Base-by-base conservation (phyloP, 2,797 vertebrate genomes). In the Hoplostethus atlanticus region DNA sequence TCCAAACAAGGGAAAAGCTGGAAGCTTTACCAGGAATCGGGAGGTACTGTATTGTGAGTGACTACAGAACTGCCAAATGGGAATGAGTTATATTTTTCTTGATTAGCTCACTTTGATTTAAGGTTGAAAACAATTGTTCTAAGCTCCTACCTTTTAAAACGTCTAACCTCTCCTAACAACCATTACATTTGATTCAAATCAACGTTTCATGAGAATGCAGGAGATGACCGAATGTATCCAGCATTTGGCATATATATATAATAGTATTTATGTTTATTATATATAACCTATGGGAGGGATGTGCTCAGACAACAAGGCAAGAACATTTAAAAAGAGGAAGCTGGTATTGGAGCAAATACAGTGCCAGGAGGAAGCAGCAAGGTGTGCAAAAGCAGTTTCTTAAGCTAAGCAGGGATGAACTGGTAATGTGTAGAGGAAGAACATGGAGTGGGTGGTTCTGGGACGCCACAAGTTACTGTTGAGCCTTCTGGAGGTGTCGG, bases 351-450 rank as follows among this genome's bases (percentile, higher is more conserved):
- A 42, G 15, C 42, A 30, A 31, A 69, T 38, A 6, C 50, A 53
- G 4, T 59, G 16, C 44, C 28, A 42, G 36, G 28, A 44, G 3
- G 17, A 58, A 31, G 16, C 17, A 34, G 38, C 17, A 57, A 66
- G 16, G 1, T 57, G 71, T 34, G 53, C 3, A 12, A 40, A 50
- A 64, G 40, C 30, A 38, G 58, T 60, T 65, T 42, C 46, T 52
- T n/a, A 44, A n/a, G 21, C 42, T 46, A 63, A 52, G 48, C 42
- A 21, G 55, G 6, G 36, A 56, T 44, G 34, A 64, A 47, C 11
- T 31, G 11, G 9, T 2, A 42, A 42, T 2, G 10, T 12, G 40
- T 4, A 42, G 10, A 42, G 40, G 50, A 13, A 21, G 4, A 63
- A 38, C 12, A n/a, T 52, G 34, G 31, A 30, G 6, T 8, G 38